Percentiles rank a stretch among this genome's conserved stretches.
phyloP scores from a whole-genome alignment of 2,113 vertebrate species.

The Callocephalon fimbriatum region DNA sequence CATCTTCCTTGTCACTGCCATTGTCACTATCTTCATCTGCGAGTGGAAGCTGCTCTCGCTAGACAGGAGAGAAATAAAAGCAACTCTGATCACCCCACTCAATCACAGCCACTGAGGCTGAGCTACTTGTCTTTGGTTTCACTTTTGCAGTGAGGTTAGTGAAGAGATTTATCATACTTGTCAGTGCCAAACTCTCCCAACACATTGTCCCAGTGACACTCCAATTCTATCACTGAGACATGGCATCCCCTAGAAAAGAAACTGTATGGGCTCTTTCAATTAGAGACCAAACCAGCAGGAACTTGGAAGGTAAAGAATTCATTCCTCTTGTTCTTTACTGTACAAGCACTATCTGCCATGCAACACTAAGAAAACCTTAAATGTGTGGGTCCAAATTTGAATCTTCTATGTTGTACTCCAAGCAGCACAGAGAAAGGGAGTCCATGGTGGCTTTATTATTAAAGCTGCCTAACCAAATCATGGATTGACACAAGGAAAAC shows the following conservation, averaged over 20 bases:
- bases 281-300: background rate
- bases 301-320: background rate
- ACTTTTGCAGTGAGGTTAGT: background rate
- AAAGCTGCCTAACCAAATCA: background rate
- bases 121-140: background rate
- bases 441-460: background rate
- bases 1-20: slow-evolving; percentile 89
- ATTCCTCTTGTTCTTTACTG: background rate
- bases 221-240: background rate
- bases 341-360: background rate
- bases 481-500: background rate
- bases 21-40: slow-evolving; percentile 81
- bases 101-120: background rate
- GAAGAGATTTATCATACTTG: background rate
- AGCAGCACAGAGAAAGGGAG: background rate
- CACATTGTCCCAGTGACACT: fast-evolving
- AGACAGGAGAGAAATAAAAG: background rate
- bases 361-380: background rate
- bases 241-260: fast-evolving
- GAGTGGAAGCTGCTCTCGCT: slow-evolving; percentile 86
- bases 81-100: background rate
- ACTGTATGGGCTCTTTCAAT: background rate
- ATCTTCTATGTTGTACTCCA: background rate
- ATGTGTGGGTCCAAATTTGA: background rate
- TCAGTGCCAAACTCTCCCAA: background rate